These are phyloP conservation scores for Gallinago media DNA, from an alignment of 2,113 vertebrate genomes.

Conservation along the genomic window DNA sequence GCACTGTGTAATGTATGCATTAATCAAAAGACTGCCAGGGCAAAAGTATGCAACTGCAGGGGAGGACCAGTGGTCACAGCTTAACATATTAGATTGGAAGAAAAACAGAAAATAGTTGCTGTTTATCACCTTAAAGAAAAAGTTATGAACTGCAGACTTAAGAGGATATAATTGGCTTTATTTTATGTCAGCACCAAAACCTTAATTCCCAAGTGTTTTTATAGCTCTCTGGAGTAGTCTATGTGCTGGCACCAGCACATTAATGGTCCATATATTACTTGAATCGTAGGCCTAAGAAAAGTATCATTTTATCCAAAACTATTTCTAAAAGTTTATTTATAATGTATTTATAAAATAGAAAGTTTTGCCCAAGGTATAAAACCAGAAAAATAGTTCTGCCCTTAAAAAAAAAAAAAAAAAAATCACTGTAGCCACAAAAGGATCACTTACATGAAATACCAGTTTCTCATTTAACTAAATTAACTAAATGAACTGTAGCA, in stretches of 20 bases:
- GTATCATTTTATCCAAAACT: not conserved
- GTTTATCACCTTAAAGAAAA: constrained; percentile 21
- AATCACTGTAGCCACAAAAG: not conserved
- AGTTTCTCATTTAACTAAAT: not conserved
- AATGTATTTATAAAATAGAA: not conserved
- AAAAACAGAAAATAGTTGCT: not conserved
- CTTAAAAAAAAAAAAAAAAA: not conserved
- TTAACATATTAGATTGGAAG: constrained; percentile 52
- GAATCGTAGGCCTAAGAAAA: not conserved
- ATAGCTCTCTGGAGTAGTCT: not conserved
- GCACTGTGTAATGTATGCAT: constrained; percentile 14
- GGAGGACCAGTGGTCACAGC: constrained; percentile 61
- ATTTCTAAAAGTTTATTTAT: not conserved
- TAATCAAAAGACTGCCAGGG: constrained; percentile 67
- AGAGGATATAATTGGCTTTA: not conserved
- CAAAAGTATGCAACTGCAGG: constrained; percentile 53
- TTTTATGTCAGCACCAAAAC: not conserved
- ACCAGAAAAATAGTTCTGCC: not conserved
- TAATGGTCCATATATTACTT: not conserved
- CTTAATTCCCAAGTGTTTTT: not conserved
- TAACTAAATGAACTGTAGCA: not conserved
- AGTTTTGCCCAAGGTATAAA: not conserved
- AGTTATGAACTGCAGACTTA: not conserved
- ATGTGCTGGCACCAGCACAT: not conserved
- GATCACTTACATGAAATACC: not conserved